These are phyloP conservation scores for Aphrophora alni DNA, from an alignment of 2,888 invertebrate genomes.

Conservation along the genomic window DNA sequence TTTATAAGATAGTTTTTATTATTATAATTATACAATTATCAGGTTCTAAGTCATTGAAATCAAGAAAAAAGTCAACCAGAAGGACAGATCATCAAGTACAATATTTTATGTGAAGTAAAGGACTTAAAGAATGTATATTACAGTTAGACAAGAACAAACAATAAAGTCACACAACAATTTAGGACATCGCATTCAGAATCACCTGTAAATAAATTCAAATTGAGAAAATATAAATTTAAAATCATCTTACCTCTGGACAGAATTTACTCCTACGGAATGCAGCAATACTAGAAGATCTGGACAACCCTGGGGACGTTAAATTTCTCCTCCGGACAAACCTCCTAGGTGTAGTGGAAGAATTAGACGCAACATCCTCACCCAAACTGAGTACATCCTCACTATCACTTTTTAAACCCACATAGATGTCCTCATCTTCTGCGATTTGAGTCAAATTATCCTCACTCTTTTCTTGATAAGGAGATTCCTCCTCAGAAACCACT, in stretches of 20 bases:
- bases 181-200: too few species aligned
- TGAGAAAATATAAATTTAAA: too few species aligned
- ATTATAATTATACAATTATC: too few species aligned
- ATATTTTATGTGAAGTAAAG: too few species aligned
- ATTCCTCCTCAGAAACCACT: constrained; percentile 3
- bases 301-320: constrained; percentile 31
- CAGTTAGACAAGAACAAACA: too few species aligned
- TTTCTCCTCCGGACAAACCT: constrained; percentile 23
- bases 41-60: too few species aligned
- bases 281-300: constrained; percentile 40
- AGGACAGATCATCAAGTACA: too few species aligned
- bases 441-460: background rate
- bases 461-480: background rate
- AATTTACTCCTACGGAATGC: constrained; percentile 42
- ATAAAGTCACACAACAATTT: too few species aligned
- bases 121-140: too few species aligned
- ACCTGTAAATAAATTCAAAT: too few species aligned
- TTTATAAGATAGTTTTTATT: too few species aligned
- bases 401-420: constrained; percentile 20
- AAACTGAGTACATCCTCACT: background rate
- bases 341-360: constrained; percentile 17
- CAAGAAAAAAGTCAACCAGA: too few species aligned
- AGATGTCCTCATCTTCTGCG: constrained; percentile 26
- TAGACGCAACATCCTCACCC: constrained; percentile 26
- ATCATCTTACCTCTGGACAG: constrained; percentile 38